These are phyloP conservation scores for Yoshiicerus persimilis DNA, from an alignment of 1,140 invertebrate species.

Conservation along the genomic window DNA sequence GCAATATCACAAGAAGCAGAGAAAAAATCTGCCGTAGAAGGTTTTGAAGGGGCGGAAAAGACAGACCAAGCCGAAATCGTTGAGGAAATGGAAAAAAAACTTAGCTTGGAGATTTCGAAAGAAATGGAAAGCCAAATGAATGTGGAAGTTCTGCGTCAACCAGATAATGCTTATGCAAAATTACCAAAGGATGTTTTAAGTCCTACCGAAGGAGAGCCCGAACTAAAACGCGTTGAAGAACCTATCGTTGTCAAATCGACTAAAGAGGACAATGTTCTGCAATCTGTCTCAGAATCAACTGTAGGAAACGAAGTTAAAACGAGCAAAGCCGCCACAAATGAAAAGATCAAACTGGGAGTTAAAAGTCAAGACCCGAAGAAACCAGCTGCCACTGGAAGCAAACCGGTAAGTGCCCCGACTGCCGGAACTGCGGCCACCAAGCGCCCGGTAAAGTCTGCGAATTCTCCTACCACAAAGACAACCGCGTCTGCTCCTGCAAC, in stretches of 20 bases:
- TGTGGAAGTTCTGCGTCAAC: too few species aligned
- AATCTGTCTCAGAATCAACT: background rate
- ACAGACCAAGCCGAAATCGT: too few species aligned
- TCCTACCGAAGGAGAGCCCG: background rate
- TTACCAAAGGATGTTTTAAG: too few species aligned
- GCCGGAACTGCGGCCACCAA: background rate
- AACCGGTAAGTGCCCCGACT: background rate
- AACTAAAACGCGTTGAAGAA: background rate
- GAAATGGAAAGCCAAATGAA: background rate
- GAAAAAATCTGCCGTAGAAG: too few species aligned
- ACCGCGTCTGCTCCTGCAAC: conserved; percentile 25
- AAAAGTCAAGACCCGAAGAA: background rate
- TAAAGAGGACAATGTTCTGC: background rate
- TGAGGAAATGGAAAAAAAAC: background rate
- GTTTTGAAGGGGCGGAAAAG: too few species aligned
- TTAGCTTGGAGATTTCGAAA: background rate
- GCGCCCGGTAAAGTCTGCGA: background rate
- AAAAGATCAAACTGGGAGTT: background rate
- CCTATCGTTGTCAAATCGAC: background rate
- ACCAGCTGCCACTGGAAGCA: background rate
- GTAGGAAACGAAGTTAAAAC: background rate
- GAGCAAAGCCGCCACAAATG: background rate
- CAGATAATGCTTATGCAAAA: too few species aligned
- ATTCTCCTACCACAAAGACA: conserved; percentile 6
- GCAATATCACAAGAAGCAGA: background rate